These are phyloP conservation scores for Notechis scutatus DNA, from an alignment of 2,113 vertebrate species.

Conservation along the genomic window DNA sequence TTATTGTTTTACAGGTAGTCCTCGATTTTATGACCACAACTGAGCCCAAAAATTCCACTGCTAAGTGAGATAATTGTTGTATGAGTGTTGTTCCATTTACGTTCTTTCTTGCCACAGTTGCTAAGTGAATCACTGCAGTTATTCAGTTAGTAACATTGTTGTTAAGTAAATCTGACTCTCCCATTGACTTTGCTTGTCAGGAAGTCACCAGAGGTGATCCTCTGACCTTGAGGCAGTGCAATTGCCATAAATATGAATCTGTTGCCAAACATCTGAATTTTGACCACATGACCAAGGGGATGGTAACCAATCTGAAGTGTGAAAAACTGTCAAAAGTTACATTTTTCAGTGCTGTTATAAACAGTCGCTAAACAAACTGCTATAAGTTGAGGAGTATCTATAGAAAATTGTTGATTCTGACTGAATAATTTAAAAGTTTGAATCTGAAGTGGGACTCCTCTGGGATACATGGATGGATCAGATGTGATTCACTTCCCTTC, in stretches of 20 bases:
- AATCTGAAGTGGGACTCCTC: no score
- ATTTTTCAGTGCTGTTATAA: background rate
- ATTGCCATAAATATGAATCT: background rate
- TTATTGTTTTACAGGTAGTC: background rate
- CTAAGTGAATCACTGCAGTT: background rate
- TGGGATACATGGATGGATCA: background rate
- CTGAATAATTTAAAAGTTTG: background rate
- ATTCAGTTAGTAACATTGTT: background rate
- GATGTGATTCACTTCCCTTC: background rate
- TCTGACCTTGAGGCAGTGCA: background rate
- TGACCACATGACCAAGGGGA: background rate
- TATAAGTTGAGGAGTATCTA: background rate
- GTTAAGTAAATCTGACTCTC: background rate
- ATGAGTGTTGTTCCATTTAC: background rate
- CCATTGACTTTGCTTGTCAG: background rate
- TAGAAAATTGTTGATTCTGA: background rate
- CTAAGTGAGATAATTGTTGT: background rate
- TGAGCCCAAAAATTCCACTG: background rate
- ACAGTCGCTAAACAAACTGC: background rate
- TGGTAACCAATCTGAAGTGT: background rate
- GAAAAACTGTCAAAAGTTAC: background rate
- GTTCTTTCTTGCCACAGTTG: background rate
- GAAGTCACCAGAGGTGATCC: background rate
- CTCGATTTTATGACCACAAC: background rate
- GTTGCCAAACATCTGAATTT: background rate